Evolutionary conservation across 2,113 vertebrate genomes (phyloP).

Genomic region (Myrmecophaga tridactyla): DNA sequence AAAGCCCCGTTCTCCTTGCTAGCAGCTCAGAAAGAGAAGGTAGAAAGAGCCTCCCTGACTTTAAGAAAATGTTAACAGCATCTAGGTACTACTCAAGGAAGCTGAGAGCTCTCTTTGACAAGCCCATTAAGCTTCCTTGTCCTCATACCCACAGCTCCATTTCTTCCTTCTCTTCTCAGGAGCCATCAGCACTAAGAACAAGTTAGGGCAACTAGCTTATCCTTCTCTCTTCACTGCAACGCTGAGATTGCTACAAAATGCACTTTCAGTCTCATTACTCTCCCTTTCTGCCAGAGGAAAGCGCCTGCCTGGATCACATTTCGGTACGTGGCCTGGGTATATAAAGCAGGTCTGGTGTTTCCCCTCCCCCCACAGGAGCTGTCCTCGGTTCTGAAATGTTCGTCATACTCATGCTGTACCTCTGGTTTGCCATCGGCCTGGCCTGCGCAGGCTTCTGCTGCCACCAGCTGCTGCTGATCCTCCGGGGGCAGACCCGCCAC

Average conservation of each 20-base stretch:
- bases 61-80: neutral
- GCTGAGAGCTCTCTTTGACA: neutral
- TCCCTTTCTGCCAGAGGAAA: neutral
- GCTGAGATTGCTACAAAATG: constrained; percentile 22
- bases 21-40: neutral
- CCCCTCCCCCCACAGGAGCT: constrained; percentile 83
- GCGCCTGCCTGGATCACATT: neutral
- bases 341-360: constrained; percentile 47
- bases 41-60: neutral
- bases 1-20: neutral
- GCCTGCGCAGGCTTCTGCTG: constrained; percentile 97
- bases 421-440: constrained; percentile 97
- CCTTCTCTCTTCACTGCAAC: neutral
- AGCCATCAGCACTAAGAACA: constrained; percentile 14
- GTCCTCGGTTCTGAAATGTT: constrained; percentile 96
- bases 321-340: constrained; percentile 23
- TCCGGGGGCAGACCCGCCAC: constrained; percentile 94
- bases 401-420: constrained; percentile 97
- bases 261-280: neutral
- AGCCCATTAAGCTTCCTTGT: neutral
- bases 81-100: neutral
- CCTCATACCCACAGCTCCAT: neutral
- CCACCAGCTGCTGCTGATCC: constrained; percentile 95
- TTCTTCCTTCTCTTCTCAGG: neutral
- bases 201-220: constrained; percentile 34